Percentiles rank a stretch among this genome's conserved stretches.
Evolutionary conservation across 2,113 vertebrate genomes (phyloP).

Genomic region (Lethenteron camtschaticum): DNA sequence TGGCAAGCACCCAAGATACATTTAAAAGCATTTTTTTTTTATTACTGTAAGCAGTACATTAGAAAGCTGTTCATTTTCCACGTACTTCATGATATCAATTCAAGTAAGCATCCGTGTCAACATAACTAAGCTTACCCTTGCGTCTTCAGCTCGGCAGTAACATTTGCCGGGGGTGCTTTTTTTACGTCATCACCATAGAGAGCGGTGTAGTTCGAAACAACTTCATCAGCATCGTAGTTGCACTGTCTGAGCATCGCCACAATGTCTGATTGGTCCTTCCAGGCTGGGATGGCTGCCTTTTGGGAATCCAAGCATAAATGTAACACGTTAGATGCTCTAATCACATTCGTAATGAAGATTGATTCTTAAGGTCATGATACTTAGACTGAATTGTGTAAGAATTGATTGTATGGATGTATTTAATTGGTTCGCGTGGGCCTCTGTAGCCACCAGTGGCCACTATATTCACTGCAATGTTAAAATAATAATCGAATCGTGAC

Average conservation of each 20-base stretch:
- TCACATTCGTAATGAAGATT: too few species aligned
- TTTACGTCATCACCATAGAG: constrained; percentile 23
- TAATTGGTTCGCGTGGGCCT: constrained; percentile 17
- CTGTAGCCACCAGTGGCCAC: too few species aligned
- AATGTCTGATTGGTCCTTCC: constrained; percentile 24
- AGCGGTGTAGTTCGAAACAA: constrained; percentile 21
- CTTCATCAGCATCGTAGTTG: constrained; percentile 25
- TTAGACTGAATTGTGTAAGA: too few species aligned
- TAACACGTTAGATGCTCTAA: background rate
- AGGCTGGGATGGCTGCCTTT: constrained; percentile 20
- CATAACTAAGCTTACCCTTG: too few species aligned
- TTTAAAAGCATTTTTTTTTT: too few species aligned
- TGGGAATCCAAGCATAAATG: background rate
- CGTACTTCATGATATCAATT: too few species aligned
- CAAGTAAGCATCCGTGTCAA: too few species aligned
- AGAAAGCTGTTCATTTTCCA: too few species aligned
- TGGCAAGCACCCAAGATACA: too few species aligned
- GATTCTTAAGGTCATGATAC: too few species aligned
- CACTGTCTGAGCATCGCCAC: constrained; percentile 22
- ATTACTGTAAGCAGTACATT: too few species aligned
- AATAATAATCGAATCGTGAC: constrained; percentile 6
- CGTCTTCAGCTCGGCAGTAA: too few species aligned
- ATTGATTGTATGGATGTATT: background rate
- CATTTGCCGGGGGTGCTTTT: constrained; percentile 8
- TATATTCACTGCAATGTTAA: constrained; percentile 22